phyloP scores from a whole-genome alignment of 1,140 invertebrate genomes.

The Mamestra configurata region DNA sequence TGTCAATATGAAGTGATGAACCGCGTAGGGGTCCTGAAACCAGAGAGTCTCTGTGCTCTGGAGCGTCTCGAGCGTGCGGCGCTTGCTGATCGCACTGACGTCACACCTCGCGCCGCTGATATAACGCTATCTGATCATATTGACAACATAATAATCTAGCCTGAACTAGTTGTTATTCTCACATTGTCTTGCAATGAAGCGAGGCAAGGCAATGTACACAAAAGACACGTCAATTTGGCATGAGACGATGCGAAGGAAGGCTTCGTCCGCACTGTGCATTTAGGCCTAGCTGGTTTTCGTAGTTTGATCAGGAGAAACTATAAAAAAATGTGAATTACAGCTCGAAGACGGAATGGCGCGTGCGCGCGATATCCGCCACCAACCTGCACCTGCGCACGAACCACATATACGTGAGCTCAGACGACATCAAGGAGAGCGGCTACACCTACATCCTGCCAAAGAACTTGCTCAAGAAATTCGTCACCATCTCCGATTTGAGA shows the following conservation, averaged over 20 bases:
- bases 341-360: slow-evolving; percentile 99
- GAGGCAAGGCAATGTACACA: no score
- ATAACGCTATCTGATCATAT: slow-evolving; percentile 76
- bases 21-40: slow-evolving; percentile 92
- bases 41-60: slow-evolving; percentile 89
- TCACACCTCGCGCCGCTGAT: slow-evolving; percentile 59
- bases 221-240: no score
- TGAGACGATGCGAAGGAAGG: no score
- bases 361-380: slow-evolving; percentile 99
- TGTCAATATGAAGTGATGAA: slow-evolving; percentile 43
- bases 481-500: slow-evolving; percentile 99
- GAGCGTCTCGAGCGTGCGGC: slow-evolving; percentile 64
- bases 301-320: no score
- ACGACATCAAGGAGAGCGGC: slow-evolving; percentile 99
- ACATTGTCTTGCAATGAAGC: no score
- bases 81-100: slow-evolving; percentile 69
- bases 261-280: no score
- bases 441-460: slow-evolving; percentile 99
- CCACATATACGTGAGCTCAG: slow-evolving; percentile 99
- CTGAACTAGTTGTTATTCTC: no score
- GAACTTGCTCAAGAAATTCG: slow-evolving; percentile 99
- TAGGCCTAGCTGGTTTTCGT: no score
- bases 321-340: no score
- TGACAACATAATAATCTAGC: neutral
- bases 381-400: slow-evolving; percentile 99